Evolutionary conservation across 2,888 invertebrate species (phyloP).

Genomic region (Phytoseiulus persimilis): DNA sequence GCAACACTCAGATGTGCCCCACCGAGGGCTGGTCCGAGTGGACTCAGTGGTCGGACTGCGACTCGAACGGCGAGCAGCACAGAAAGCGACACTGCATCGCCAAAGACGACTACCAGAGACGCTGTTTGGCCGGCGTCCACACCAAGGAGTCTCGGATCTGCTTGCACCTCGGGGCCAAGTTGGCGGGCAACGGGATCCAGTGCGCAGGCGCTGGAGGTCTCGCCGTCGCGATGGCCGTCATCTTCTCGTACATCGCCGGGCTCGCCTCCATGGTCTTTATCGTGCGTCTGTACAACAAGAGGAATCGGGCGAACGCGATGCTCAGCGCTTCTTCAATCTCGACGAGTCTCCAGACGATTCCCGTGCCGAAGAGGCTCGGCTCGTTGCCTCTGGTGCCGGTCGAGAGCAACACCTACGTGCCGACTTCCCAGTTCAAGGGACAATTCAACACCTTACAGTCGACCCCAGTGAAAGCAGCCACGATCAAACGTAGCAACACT

Average conservation of each 20-base stretch:
- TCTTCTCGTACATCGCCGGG: not conserved
- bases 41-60: conserved; percentile 64
- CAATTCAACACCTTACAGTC: conserved; percentile 31
- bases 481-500: conserved; percentile 41
- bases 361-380: conserved; percentile 26
- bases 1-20: conserved; percentile 19
- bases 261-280: not conserved
- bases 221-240: not conserved
- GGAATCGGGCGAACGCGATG: conserved; percentile 5
- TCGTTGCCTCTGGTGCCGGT: conserved; percentile 20
- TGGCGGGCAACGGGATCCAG: conserved; percentile 6
- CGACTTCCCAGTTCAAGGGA: conserved; percentile 13
- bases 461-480: conserved; percentile 41
- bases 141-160: conserved; percentile 19
- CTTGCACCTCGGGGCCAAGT: conserved; percentile 11
- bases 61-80: conserved; percentile 60
- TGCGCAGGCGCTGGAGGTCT: not conserved
- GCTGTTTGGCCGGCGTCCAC: conserved; percentile 27
- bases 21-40: conserved; percentile 64
- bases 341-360: conserved; percentile 15
- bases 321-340: not conserved
- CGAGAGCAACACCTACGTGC: conserved; percentile 34
- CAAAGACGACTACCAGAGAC: conserved; percentile 32
- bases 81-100: conserved; percentile 60
- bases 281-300: conserved; percentile 20